Percentiles rank a stretch among this genome's conserved stretches.
These are phyloP conservation scores for Columba guinea DNA, from an alignment of 2,797 vertebrate genomes.

Conservation along the genomic window DNA sequence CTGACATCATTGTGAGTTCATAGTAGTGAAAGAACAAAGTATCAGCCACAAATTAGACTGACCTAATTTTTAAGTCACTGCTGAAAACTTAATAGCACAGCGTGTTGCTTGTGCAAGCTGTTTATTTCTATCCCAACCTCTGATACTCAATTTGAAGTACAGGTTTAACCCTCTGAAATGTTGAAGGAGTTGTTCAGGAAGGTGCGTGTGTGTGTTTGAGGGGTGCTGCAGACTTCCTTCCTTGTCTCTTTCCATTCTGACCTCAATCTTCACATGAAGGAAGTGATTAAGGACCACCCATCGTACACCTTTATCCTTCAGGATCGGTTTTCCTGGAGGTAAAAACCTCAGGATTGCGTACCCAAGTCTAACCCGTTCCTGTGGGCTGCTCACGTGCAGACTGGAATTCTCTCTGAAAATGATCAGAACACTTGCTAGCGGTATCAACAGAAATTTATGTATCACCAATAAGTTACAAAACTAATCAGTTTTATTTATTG, in stretches of 20 bases:
- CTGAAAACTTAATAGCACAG: conserved; percentile 30
- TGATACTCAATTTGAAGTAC: not conserved
- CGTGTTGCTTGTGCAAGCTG: conserved; percentile 53
- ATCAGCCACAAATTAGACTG: conserved; percentile 67
- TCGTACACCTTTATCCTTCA: conserved; percentile 26
- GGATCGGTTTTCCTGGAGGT: conserved; percentile 52
- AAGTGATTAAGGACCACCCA: conserved; percentile 62
- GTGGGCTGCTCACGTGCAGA: not conserved
- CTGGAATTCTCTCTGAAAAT: conserved; percentile 2
- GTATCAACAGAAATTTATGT: not conserved
- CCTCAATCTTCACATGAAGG: conserved; percentile 41
- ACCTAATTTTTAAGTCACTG: conserved; percentile 65
- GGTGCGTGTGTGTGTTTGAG: not conserved
- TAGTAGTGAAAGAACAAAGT: conserved; percentile 59
- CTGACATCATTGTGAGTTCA: conserved; percentile 69
- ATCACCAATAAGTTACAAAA: not conserved
- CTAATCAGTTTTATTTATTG: not conserved
- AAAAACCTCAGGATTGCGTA: conserved; percentile 2
- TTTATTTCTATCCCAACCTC: conserved; percentile 23
- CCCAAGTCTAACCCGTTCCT: not conserved
- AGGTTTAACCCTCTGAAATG: not conserved
- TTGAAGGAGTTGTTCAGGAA: not conserved
- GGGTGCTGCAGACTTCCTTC: conserved; percentile 50
- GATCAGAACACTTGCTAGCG: not conserved
- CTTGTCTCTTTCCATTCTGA: conserved; percentile 41